Base-by-base conservation (phyloP, 2,888 invertebrate species). In the Exephanes ischioxanthus region DNA sequence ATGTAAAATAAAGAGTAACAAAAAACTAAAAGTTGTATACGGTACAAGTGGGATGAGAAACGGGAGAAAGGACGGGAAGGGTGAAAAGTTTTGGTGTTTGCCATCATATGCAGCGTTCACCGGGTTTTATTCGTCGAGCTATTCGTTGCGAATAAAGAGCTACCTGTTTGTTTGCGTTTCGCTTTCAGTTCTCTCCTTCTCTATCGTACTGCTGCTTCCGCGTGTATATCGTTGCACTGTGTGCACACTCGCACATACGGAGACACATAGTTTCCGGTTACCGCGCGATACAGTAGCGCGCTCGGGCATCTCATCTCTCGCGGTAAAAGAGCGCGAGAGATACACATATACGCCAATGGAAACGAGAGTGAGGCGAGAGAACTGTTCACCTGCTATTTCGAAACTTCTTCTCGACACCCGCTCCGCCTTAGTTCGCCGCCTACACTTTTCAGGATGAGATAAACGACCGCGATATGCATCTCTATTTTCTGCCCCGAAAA, bases 81-180 rank as follows among this genome's bases (percentile, higher is more conserved):
- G 37, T 33, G 63, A 89, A 88, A 90, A 91, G 86, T 91, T 90
- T 89, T 86, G 86, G 87, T 86, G 88, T 84, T 85, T 82, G 83
- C 84, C 87, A 61, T 86, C 80, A 33, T 48, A 48, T 48, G 45
- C 77, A 68, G 37, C 81, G 86, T 71, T 83, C 84, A 53, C 63
- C 85, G 84, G 89, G 88, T 90, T 91, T 91, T 90, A 91, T 91
- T 90, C 90, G 86, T 88, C 87, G 82, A 87, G 89, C 90, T 91
- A 90, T 89, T 90, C 89, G 90, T 90, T 91, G 89, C 91, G 90
- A 89, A 90, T 90, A 90, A 91, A 91, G 89, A 90, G 90, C 90
- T 90, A 91, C 90, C 91, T 91, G 91, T 91, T 91, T 91, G 91
- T 91, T 91, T 91, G 89, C 91, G 90, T 90, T 91, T 91, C 89